phyloP scores from a whole-genome alignment of 2,113 vertebrate species.

The Sorex araneus region DNA sequence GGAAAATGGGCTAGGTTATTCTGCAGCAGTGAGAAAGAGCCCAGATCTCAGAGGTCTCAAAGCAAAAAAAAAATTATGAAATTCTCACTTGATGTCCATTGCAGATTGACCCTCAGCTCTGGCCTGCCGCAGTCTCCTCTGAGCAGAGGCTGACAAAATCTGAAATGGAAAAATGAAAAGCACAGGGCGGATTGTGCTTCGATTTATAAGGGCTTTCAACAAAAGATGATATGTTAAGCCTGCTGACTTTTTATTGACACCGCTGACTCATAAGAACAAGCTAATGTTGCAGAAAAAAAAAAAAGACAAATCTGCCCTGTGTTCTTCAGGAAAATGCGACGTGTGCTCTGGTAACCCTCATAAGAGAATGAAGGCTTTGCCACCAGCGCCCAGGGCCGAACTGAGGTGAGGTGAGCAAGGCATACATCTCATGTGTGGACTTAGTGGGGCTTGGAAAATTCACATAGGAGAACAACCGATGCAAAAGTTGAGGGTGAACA shows the following conservation, averaged over 20 bases:
- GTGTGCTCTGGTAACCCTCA: neutral
- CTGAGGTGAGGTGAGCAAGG: neutral
- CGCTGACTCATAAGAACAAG: neutral
- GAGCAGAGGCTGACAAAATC: neutral
- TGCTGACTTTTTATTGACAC: neutral
- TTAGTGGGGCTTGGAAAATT: neutral
- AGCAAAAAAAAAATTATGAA: conserved; percentile 13
- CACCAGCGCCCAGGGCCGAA: no score
- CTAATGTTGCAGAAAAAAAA: neutral
- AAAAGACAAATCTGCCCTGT: neutral
- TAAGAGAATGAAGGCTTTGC: neutral
- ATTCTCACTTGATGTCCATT: neutral
- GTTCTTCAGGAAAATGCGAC: neutral
- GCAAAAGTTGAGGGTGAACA: neutral
- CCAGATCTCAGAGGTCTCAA: conserved; percentile 2
- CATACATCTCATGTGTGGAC: neutral
- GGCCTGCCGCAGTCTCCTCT: neutral
- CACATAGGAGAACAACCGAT: neutral
- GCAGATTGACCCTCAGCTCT: neutral
- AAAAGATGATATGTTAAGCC: neutral
- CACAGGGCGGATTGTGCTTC: neutral
- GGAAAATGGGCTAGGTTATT: neutral
- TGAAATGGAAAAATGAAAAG: neutral
- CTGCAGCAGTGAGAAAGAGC: neutral
- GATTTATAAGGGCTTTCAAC: neutral